Base-by-base conservation (phyloP, 2,797 vertebrate species). In the Labeo calbasu region DNA sequence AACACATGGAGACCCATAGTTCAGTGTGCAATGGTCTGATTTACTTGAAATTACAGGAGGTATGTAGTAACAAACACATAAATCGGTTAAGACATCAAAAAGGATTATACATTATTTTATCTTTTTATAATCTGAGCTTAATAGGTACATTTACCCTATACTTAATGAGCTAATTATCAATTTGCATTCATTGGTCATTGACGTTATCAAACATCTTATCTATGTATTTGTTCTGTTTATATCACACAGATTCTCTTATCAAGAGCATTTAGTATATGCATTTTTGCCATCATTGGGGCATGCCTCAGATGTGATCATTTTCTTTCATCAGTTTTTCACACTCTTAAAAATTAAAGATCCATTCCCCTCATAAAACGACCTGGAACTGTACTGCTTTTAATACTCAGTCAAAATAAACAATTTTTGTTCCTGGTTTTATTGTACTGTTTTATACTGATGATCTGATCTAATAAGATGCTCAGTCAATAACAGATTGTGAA, bases 401-500 rank as follows among this genome's bases (percentile, higher is more conserved):
- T 40, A 51, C 43, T 51, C 40, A 15, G 53, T 48, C n/a, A 40
- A 5, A 43, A 71, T 77, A 61, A 70, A 21, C 14, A 9, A 17
- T 68, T 51, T 66, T 46, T 55, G 53, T 73, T 61, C 15, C 43
- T 43, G 9, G 2, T 28, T 78, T 65, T 69, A 81, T 70, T 2
- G 9, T 17, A 57, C 14, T 55, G 17, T 36, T 46, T 59, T 70
- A 57, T 13, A 23, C 50, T n/a, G 23, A 46, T 77, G 32, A 65
- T 66, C 25, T 23, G 48, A 69, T 40, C 65, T 9, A 66, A 55
- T 57, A 46, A 25, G 32, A 28, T 0, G 66, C 61, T 69, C 32
- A 43, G 78, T 43, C 28, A 36, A 13, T 51, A 51, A 77, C 66
- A 40, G 81, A 84, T 17, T 13, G 36, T 79, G 82, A 82, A 88